Base-by-base conservation (phyloP, 2,113 vertebrate species). In the Paedocypris sp. region DNA sequence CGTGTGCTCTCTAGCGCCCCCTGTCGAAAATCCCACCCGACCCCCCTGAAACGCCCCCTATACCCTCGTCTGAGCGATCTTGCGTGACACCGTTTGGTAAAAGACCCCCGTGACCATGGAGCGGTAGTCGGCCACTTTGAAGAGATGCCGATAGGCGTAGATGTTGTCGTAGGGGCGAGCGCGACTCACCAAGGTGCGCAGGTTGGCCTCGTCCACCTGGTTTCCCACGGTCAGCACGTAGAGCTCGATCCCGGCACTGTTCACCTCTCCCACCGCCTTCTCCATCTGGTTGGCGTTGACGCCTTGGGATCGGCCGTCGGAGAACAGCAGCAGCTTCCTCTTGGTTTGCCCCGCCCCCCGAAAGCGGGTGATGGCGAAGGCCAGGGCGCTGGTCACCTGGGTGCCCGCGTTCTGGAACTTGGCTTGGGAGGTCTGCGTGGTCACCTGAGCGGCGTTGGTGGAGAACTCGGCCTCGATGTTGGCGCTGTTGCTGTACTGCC, bases 281-380 rank as follows among this genome's bases (percentile, higher is more conserved):
- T 88, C 81, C 0, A 96, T 83, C 66, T 79, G 42, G 0, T 41
- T 46, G 0, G 41, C 41, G 0, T 83, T 90, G 73, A 91, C 35
- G 0, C 82, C 84, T 76, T 97, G 91, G 0, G 94, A 97, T 62
- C 94, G 83, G n/a, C 95, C 95, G 0, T 99, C 94, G 0, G 94
- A 94, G 77, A 98, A 97, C 49, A 99, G 45, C 66, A 99, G 77
- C 60, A 98, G 69, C 70, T 83, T 88, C 81, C 80, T 97, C 1
- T 59, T 61, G 0, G 15, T 9, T 0, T 41, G 10, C 0, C 75
- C 62, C 0, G 75, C 57, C 1, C 64, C 67, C 1, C 50, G 75
- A 70, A 89, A 87, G 31, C 52, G 63, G 0, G 23, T 39, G 0
- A 83, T 70, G 39, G 83, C 62, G 0, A 78, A 86, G 6, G 26